A percentile compares a stretch with the other conserved stretches of the same genome.
phyloP scores from a whole-genome alignment of 2,888 invertebrate genomes.

The Leptinotarsa peninsularis region DNA sequence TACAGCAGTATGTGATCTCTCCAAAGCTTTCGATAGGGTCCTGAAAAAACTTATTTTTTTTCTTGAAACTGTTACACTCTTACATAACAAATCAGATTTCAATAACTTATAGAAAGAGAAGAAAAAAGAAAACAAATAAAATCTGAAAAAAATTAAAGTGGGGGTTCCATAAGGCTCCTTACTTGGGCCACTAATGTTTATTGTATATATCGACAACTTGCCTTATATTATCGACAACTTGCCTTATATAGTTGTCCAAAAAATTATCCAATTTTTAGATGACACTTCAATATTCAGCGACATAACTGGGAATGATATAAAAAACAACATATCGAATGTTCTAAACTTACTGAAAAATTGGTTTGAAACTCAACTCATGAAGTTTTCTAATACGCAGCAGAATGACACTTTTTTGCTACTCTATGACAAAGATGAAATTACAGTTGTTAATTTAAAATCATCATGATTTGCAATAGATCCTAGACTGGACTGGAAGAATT shows the following conservation, averaged over 20 bases:
- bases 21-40: conserved; percentile 19
- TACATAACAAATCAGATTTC: conserved; percentile 4
- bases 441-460: conserved; percentile 5
- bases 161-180: conserved; percentile 17
- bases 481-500: conserved; percentile 14
- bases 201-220: neutral
- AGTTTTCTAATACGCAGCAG: conserved; percentile 10
- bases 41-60: conserved; percentile 6
- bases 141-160: neutral
- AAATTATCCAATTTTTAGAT: conserved; percentile 5
- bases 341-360: conserved; percentile 18
- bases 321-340: conserved; percentile 15
- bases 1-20: conserved; percentile 21
- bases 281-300: conserved; percentile 21
- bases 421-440: conserved; percentile 4
- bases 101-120: conserved; percentile 5
- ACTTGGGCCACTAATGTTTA: conserved; percentile 15
- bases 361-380: conserved; percentile 22
- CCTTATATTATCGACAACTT: too few species aligned
- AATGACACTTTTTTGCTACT: conserved; percentile 11
- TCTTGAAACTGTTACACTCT: conserved; percentile 10
- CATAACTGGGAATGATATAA: conserved; percentile 12
- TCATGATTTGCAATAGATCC: conserved; percentile 11
- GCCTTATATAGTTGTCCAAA: neutral
- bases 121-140: conserved; percentile 7